These are phyloP conservation scores for Sebastes trivittatus DNA, from an alignment of 2,797 vertebrate species.

Conservation along the genomic window DNA sequence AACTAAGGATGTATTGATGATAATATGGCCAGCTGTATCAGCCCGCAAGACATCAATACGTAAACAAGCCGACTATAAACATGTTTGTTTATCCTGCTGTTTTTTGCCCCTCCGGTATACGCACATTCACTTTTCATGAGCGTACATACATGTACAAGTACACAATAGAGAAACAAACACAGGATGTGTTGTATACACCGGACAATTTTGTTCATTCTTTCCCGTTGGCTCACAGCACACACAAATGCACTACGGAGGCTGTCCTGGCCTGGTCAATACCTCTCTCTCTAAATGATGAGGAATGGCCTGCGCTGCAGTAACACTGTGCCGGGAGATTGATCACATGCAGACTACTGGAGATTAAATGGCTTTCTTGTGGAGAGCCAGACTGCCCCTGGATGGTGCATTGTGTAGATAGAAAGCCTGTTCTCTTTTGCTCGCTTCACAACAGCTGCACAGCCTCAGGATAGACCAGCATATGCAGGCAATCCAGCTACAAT, in stretches of 20 bases:
- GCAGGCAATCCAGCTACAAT: conserved; percentile 22
- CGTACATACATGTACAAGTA: neutral
- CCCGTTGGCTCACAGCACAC: conserved; percentile 39
- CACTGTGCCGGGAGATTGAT: conserved; percentile 77
- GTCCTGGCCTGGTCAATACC: conserved; percentile 73
- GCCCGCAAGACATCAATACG: conserved; percentile 16
- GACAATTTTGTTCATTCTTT: conserved; percentile 36
- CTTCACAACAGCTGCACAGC: conserved; percentile 41
- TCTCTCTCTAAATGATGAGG: conserved; percentile 79
- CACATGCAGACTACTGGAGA: conserved; percentile 78
- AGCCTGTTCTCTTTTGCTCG: conserved; percentile 30
- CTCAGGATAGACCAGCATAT: conserved; percentile 3
- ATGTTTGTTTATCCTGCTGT: neutral
- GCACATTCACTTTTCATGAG: neutral
- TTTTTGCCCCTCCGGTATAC: neutral
- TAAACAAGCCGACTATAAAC: conserved; percentile 11
- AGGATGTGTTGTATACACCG: conserved; percentile 10
- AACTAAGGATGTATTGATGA: conserved; percentile 32
- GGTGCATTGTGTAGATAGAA: conserved; percentile 61
- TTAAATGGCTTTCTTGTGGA: conserved; percentile 77
- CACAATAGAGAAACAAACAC: neutral
- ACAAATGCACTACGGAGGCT: conserved; percentile 53
- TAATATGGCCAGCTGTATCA: conserved; percentile 28
- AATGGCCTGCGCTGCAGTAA: conserved; percentile 76
- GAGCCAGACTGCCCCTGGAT: conserved; percentile 60